Evolutionary conservation across 2,888 invertebrate species (phyloP).

Genomic region (Carterocephalus palaemon): DNA sequence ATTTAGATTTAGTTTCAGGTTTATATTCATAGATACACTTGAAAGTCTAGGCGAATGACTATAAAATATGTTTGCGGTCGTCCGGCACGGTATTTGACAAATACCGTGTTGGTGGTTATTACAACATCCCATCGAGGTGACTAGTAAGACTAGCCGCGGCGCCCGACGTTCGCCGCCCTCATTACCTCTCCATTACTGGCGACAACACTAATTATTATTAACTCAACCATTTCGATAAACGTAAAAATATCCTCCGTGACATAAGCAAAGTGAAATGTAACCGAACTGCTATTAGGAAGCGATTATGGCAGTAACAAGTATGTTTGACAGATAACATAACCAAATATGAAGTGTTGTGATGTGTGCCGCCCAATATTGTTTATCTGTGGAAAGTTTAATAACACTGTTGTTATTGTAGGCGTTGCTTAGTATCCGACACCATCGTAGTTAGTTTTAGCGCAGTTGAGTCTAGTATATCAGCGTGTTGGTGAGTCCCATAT

Average conservation of each 20-base stretch:
- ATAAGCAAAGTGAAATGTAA: conserved; percentile 8
- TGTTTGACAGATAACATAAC: conserved; percentile 1
- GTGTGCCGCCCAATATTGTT: neutral
- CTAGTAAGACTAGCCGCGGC: neutral
- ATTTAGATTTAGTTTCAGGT: no score
- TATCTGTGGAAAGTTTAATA: no score
- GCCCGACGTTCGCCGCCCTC: neutral
- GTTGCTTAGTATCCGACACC: no score
- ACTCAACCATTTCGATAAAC: conserved; percentile 15
- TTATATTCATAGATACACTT: no score
- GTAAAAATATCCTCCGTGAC: conserved; percentile 1
- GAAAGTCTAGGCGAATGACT: no score
- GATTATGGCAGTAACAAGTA: conserved; percentile 1
- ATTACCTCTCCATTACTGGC: neutral
- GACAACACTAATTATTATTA: conserved; percentile 8
- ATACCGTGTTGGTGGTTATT: neutral
- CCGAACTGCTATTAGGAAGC: conserved; percentile 12
- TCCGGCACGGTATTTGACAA: no score
- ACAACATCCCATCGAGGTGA: conserved; percentile 1
- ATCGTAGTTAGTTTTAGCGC: no score
- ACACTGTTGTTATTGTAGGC: no score
- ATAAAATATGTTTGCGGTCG: no score
- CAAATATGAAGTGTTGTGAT: neutral
- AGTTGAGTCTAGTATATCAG: no score
- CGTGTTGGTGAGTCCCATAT: no score